These are phyloP conservation scores for Coptodon rendalli DNA, from an alignment of 2,113 vertebrate species.

Conservation along the genomic window DNA sequence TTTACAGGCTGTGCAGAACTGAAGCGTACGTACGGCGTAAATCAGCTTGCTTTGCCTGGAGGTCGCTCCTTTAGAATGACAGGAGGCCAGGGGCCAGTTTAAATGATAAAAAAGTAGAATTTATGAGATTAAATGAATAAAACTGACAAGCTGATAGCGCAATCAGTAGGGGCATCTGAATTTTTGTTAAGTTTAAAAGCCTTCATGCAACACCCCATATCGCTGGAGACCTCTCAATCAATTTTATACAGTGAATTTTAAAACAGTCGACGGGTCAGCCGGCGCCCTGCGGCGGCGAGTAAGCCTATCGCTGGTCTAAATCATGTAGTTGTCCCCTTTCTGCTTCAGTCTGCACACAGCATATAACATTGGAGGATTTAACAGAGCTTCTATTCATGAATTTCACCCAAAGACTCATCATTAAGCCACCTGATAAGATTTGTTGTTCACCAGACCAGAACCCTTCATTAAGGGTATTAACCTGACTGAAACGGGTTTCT, in stretches of 20 bases:
- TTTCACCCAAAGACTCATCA: neutral
- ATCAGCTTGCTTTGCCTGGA: neutral
- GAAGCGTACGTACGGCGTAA: neutral
- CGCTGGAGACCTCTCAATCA: neutral
- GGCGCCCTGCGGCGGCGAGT: neutral
- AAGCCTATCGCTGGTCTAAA: neutral
- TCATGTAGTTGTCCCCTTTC: neutral
- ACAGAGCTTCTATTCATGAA: neutral
- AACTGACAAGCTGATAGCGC: neutral
- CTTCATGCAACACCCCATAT: neutral
- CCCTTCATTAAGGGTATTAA: slow-evolving; percentile 9
- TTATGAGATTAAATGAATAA: neutral
- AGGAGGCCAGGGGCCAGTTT: neutral
- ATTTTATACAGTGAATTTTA: neutral
- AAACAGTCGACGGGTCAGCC: neutral
- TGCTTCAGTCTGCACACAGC: neutral
- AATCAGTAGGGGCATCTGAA: neutral
- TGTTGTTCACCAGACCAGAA: neutral
- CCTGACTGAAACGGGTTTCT: slow-evolving; percentile 36
- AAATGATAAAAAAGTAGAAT: neutral
- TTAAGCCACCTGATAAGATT: neutral
- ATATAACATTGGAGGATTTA: neutral
- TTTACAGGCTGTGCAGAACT: neutral
- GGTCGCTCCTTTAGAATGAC: neutral
- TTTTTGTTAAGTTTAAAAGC: neutral